Conservation (phyloP, 2,888 invertebrate genomes). For the Diachrysia chrysitis region DNA sequence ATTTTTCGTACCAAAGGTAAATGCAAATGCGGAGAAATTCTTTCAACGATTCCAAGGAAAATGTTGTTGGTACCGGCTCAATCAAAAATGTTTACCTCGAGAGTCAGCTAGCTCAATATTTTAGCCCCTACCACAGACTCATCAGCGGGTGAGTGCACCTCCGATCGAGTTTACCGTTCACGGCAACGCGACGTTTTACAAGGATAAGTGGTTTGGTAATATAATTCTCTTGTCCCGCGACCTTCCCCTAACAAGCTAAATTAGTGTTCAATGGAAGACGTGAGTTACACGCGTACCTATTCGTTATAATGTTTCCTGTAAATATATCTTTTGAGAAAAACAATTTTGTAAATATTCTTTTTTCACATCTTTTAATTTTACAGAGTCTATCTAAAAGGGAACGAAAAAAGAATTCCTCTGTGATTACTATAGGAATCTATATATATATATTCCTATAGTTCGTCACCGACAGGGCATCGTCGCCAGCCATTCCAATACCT, state of each 20-base stretch:
- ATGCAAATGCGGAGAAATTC: slow-evolving; percentile 66
- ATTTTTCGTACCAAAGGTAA: slow-evolving; percentile 62
- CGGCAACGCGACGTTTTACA: slow-evolving; percentile 61
- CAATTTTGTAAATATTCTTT: slow-evolving; percentile 8
- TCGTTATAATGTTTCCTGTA: slow-evolving; percentile 19
- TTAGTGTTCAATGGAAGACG: slow-evolving; percentile 48
- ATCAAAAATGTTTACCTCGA: slow-evolving; percentile 81
- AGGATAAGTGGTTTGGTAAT: slow-evolving; percentile 58
- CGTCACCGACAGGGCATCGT: slow-evolving; percentile 12
- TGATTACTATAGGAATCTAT: background rate
- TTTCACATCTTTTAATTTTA: slow-evolving; percentile 7
- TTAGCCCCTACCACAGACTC: slow-evolving; percentile 61
- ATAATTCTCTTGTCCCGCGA: slow-evolving; percentile 49
- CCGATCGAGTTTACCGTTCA: slow-evolving; percentile 61
- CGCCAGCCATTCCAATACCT: slow-evolving; percentile 49
- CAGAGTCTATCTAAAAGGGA: background rate
- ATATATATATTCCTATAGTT: slow-evolving; percentile 9
- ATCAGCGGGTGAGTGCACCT: slow-evolving; percentile 55
- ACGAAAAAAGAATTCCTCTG: background rate
- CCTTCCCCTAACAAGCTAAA: slow-evolving; percentile 49
- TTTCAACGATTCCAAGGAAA: slow-evolving; percentile 66
- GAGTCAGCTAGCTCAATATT: slow-evolving; percentile 74
- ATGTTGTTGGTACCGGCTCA: slow-evolving; percentile 68
- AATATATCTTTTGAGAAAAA: slow-evolving; percentile 14
- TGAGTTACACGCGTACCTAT: slow-evolving; percentile 27